Evolutionary conservation across 2,888 invertebrate genomes (phyloP), one percentile per base, ranked within the genome.

Genomic region (Ennomos erosarius): DNA sequence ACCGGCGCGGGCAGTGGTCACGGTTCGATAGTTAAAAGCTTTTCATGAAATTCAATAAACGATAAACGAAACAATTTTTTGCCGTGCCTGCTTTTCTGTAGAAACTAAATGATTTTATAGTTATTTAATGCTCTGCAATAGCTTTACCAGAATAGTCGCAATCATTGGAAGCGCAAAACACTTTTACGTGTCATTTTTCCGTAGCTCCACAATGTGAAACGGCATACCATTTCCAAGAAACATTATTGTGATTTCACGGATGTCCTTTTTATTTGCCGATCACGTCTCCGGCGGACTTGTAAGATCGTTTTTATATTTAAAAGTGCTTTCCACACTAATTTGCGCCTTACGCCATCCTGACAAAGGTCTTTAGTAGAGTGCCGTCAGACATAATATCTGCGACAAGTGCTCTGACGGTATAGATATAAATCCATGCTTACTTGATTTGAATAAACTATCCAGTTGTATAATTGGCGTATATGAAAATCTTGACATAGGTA

Each of bases 191-290:
- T 70, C 65, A 64, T 74, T 73, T 69, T 64, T 62, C 52, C 59
- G 53, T 42, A 34, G 55, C 51, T 66, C 53, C 51, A 59, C 65
- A 67, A 61, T 69, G 58, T 64, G 65, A 72, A 74, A 74, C 57
- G 59, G 45, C 57, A 48, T 56, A 49, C 52, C 37, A 63, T 68
- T 70, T 69, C 69, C 43, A 60, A 73, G 73, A 74, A 74, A 66
- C 69, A 57, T 65, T 62, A 70, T 68, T 73, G 69, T 53, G 68
- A 71, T 69, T 70, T 65, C 68, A 74, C 69, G 73, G 70, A 79
- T 71, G 71, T 72, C 75, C 71, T 67, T 71, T 78, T 73, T 67
- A 71, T 71, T 76, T 74, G 70, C 75, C 67, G 74, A 72, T 75
- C 81, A 79, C 79, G 79, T 78, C 74, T 61, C 55, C 52, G 59